Evolutionary conservation across 1,140 invertebrate genomes (phyloP), one percentile per base, ranked within the genome.

Genomic region (Drosophila erecta): DNA sequence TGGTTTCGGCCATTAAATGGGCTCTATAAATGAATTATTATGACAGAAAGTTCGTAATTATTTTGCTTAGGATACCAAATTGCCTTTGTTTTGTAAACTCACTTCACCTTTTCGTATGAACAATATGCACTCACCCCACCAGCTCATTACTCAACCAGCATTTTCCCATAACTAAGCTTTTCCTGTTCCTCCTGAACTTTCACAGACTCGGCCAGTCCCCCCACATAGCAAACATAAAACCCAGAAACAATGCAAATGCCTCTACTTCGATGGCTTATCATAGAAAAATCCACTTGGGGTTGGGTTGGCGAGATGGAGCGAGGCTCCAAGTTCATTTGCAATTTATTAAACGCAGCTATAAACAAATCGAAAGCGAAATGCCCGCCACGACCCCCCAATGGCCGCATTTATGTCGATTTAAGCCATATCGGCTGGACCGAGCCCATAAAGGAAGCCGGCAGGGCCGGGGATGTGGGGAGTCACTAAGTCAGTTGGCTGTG

Each of bases 331-430:
- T 87, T 79, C 66, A 83, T 87, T 81, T 76, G 83, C 74, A 79
- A 87, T 86, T 86, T 86, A 83, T 86, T 81, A 81, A 87, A 81
- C 75, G 62, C 57, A 72, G 78, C 78, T 44, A 87, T 86, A 86
- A 87, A 86, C 83, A 86, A 87, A 86, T 86, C 83, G 83, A 86
- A 81, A 79, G 70, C 83, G 79, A 86, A 71, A 62, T 69, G 79
- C 69, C 58, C 61, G 47, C 73, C 61, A 57, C 72, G 57, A 15
- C 38, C 37, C 40, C 57, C 70, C 81, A 80, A 60, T 76, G 66
- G 59, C 72, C 65, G 83, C 69, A 81, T 87, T 80, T 83, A 79
- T 86, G 77, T 79, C 79, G 79, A 76, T 87, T 64, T 87, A 86
- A 79, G 83, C 76, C 55, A 47, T 70, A 71, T 71, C 66, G 51